Percentiles rank a stretch among this genome's conserved stretches.
phyloP scores from a whole-genome alignment of 1,140 invertebrate species.

The Pachyrhynchus sulphureomaculatus region DNA sequence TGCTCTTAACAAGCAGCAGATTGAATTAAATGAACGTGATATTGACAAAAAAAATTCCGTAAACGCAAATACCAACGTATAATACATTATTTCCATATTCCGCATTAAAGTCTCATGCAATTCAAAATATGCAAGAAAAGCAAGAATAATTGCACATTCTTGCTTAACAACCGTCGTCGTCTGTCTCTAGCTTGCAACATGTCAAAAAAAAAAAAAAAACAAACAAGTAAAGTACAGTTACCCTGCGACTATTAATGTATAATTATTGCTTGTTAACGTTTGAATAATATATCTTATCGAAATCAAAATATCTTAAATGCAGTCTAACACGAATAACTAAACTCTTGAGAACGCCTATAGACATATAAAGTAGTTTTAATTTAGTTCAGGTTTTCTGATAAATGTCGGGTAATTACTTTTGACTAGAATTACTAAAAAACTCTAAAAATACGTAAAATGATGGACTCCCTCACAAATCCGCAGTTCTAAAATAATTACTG shows the following conservation, averaged over 20 bases:
- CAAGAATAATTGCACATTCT: constrained; percentile 17
- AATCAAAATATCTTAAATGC: constrained; percentile 24
- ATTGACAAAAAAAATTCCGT: no score
- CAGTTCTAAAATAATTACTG: no score
- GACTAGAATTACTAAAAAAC: no score
- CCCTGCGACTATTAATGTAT: constrained; percentile 21
- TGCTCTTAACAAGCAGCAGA: no score
- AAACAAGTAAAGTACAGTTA: constrained; percentile 25
- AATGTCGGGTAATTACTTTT: no score
- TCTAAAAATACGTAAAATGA: no score
- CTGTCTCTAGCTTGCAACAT: constrained; percentile 18
- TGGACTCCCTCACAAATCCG: no score
- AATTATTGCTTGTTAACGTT: constrained; percentile 23
- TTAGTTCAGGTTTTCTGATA: no score
- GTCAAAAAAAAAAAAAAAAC: constrained; percentile 17
- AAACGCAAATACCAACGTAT: no score
- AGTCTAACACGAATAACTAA: constrained; percentile 22
- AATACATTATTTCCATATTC: no score
- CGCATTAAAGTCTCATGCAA: not conserved
- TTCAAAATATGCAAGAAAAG: constrained; percentile 13
- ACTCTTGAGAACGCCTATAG: not conserved
- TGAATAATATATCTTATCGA: constrained; percentile 23
- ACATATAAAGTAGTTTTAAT: no score
- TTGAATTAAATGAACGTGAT: no score
- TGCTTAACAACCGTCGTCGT: constrained; percentile 18